Conservation (phyloP, 2,888 invertebrate genomes). For the Machimus rusticus region DNA sequence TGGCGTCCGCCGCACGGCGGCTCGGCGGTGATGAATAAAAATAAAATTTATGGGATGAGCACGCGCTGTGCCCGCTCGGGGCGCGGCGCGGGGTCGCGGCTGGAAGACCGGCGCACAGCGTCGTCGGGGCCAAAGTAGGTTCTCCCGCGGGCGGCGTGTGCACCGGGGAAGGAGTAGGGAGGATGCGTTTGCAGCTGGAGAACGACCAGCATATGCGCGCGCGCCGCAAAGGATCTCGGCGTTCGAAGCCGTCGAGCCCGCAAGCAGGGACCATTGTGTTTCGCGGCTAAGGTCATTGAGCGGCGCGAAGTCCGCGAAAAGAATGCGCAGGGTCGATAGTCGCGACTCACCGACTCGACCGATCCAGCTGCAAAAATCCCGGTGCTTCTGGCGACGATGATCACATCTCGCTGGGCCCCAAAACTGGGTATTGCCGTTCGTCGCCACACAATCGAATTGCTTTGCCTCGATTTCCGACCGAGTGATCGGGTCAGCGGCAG, state of each 20-base stretch:
- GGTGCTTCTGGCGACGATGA: background rate
- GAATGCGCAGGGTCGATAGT: background rate
- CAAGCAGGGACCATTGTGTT: background rate
- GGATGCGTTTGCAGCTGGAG: background rate
- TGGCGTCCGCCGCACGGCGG: background rate
- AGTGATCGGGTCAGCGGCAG: background rate
- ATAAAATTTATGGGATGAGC: slow-evolving; percentile 2
- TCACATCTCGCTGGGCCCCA: background rate
- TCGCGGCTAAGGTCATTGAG: background rate
- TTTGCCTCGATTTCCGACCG: background rate
- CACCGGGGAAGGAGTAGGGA: background rate
- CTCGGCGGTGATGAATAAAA: background rate
- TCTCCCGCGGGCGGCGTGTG: background rate
- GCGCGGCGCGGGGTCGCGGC: background rate
- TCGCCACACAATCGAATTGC: background rate
- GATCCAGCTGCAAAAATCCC: background rate
- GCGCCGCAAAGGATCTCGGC: background rate
- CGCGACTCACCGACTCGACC: too few relatives aligned
- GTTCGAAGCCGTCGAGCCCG: background rate
- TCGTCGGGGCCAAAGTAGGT: background rate
- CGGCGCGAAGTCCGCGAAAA: background rate
- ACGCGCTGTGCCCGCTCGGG: background rate
- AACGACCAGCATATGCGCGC: background rate
- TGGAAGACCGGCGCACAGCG: background rate
- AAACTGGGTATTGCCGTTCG: background rate